These are phyloP conservation scores for Periplaneta americana DNA, from an alignment of 1,140 invertebrate genomes.

Conservation along the genomic window DNA sequence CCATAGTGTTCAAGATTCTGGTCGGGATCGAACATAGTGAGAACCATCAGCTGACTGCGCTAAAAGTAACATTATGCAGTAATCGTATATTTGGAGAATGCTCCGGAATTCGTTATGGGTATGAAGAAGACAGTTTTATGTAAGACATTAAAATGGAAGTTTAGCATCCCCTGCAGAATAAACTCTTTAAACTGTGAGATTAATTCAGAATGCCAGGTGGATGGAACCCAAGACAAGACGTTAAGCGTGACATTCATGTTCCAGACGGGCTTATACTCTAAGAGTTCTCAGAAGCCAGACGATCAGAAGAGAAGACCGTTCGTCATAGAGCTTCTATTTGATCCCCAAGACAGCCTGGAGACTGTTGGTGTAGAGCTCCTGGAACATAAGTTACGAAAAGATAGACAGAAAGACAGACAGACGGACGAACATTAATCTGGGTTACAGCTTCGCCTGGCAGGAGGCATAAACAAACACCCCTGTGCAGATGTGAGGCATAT, in stretches of 20 bases:
- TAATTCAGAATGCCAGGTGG: too few relatives aligned
- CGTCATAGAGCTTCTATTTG: neutral
- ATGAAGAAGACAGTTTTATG: too few relatives aligned
- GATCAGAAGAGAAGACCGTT: neutral
- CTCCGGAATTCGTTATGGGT: too few relatives aligned
- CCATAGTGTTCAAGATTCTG: too few relatives aligned
- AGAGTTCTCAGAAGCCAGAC: neutral
- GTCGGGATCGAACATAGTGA: too few relatives aligned
- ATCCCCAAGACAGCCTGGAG: neutral
- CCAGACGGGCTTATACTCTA: neutral
- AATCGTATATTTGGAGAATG: too few relatives aligned
- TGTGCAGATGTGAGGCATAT: neutral
- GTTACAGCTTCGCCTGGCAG: neutral
- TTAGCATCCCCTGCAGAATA: too few relatives aligned
- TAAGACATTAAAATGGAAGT: too few relatives aligned
- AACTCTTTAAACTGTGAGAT: too few relatives aligned
- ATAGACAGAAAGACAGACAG: neutral
- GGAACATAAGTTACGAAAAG: neutral
- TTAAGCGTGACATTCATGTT: neutral
- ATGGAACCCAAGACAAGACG: neutral
- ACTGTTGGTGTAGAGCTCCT: neutral
- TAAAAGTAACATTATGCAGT: too few relatives aligned
- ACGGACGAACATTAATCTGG: neutral
- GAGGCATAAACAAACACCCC: neutral
- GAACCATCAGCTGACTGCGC: too few relatives aligned